Percentiles rank a stretch among this genome's conserved stretches.
Evolutionary conservation across 2,113 vertebrate genomes (phyloP).

Genomic region (Tringa solitaria): DNA sequence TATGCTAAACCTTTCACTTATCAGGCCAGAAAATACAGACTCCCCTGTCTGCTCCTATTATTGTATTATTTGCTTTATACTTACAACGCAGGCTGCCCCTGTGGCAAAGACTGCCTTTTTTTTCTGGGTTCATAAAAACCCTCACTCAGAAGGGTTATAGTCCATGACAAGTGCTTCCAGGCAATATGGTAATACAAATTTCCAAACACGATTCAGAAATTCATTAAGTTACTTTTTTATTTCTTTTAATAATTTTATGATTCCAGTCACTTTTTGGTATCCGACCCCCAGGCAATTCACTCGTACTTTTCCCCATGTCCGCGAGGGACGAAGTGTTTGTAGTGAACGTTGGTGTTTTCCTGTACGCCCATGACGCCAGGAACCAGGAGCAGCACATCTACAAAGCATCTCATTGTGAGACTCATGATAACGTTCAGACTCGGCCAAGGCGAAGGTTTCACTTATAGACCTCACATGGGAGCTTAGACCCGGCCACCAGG

Average conservation of each 20-base stretch:
- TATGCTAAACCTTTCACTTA: not conserved
- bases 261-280: not conserved
- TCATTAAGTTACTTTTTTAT: not conserved
- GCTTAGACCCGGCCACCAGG: not conserved
- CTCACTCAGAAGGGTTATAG: not conserved
- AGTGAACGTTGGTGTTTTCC: not conserved
- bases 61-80: not conserved
- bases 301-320: not conserved
- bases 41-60: not conserved
- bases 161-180: not conserved
- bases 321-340: not conserved
- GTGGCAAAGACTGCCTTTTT: not conserved
- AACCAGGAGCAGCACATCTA: not conserved
- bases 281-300: not conserved
- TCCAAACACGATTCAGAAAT: not conserved
- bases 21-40: not conserved
- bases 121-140: fast-evolving
- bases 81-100: not conserved
- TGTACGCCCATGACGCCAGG: not conserved
- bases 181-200: not conserved
- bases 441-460: not conserved
- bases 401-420: not conserved
- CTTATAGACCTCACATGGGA: not conserved
- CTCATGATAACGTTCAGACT: not conserved
- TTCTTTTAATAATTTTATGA: not conserved